Conservation (phyloP, 2,797 vertebrate genomes). For the Ctenosaura bakeri region DNA sequence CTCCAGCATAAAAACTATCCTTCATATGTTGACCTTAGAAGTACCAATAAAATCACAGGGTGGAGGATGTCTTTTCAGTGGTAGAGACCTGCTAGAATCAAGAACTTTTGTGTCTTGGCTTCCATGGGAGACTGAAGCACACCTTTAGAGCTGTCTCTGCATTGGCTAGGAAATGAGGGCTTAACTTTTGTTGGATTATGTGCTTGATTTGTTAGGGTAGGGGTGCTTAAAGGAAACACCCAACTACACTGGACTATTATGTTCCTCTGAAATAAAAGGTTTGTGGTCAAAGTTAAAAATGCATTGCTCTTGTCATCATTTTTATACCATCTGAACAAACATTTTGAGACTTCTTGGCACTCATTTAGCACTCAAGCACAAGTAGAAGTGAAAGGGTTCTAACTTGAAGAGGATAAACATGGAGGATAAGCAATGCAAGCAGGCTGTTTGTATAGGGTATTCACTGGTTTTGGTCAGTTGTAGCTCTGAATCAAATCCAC, state of each 20-base stretch:
- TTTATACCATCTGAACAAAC: background rate
- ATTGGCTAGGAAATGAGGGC: background rate
- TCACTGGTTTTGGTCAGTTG: slow-evolving; percentile 21
- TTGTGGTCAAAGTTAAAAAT: slow-evolving; percentile 43
- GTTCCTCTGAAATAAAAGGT: slow-evolving; percentile 19
- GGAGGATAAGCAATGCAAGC: background rate
- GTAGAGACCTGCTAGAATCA: background rate
- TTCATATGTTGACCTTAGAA: background rate
- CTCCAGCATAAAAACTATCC: background rate
- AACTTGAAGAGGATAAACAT: background rate
- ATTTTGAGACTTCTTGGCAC: slow-evolving; percentile 16
- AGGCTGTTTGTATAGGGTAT: background rate
- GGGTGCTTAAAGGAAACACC: slow-evolving; percentile 38
- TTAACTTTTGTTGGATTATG: background rate
- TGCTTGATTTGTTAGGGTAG: slow-evolving; percentile 11
- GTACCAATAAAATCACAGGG: background rate
- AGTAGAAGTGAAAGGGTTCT: background rate
- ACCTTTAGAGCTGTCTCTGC: background rate
- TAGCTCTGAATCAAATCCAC: slow-evolving; percentile 1
- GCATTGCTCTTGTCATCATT: background rate
- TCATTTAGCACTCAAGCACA: background rate
- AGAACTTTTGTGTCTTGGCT: background rate
- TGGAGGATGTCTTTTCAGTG: background rate
- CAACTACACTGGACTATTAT: background rate
- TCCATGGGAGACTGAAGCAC: background rate